These are phyloP conservation scores for Scarus forsteni DNA, from an alignment of 2,797 vertebrate species.

Conservation along the genomic window DNA sequence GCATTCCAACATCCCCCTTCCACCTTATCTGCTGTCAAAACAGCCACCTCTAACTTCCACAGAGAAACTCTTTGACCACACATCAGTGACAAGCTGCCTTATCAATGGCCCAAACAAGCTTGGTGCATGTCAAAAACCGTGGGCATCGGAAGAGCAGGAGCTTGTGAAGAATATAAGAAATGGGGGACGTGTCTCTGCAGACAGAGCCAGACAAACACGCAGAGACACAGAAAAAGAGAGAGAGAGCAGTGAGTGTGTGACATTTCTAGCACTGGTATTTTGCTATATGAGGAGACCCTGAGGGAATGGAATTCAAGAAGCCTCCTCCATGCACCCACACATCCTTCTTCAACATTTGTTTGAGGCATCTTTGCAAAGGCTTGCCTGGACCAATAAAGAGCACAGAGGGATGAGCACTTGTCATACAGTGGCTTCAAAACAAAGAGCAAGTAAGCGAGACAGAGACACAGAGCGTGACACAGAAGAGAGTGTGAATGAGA, in stretches of 20 bases:
- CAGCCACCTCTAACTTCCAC: conserved; percentile 63
- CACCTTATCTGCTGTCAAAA: conserved; percentile 73
- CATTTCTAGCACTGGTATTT: conserved; percentile 58
- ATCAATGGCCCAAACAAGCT: conserved; percentile 67
- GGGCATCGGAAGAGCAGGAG: conserved; percentile 25
- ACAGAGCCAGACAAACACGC: conserved; percentile 32
- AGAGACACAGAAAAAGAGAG: not conserved
- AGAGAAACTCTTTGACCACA: conserved; percentile 66
- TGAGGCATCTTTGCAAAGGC: conserved; percentile 47
- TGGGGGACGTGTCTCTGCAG: conserved; percentile 41
- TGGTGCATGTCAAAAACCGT: conserved; percentile 46
- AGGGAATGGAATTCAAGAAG: conserved; percentile 51
- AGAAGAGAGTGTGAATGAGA: conserved; percentile 27
- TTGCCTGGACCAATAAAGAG: conserved; percentile 49
- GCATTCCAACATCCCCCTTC: conserved; percentile 62
- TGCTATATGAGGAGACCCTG: conserved; percentile 43
- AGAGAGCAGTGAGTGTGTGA: conserved; percentile 54
- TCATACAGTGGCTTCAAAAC: conserved; percentile 36
- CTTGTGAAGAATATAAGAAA: conserved; percentile 8
- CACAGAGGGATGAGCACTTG: conserved; percentile 21
- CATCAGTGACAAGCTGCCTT: conserved; percentile 64
- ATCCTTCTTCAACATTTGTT: conserved; percentile 52
- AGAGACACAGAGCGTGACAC: conserved; percentile 11
- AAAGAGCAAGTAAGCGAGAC: conserved; percentile 15
- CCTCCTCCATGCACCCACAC: conserved; percentile 18